Base-by-base conservation (phyloP, 2,888 invertebrate genomes). In the Melieria omissa region DNA sequence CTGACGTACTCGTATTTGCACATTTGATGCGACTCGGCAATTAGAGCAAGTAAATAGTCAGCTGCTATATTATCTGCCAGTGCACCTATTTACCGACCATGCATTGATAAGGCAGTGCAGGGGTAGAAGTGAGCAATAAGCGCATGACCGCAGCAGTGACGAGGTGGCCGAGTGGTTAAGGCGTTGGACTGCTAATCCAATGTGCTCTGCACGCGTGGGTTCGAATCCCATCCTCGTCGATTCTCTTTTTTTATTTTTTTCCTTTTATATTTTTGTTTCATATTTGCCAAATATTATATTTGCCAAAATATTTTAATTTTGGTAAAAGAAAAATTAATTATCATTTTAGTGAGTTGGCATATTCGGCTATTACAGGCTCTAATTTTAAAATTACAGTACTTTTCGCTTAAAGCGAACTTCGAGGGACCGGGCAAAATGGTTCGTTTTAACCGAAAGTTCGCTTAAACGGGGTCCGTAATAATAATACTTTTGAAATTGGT, bases 151-250 rank as follows among this genome's bases (percentile, higher is more conserved):
- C 41, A 64, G 71, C 73, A 74, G 60, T 77, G 92, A 92, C 92
- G 92, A 92, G 92, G 92, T 92, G 92, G 92, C 92, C 92, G 92
- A 92, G 92, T 91, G 92, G 92, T 92, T 92, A 92, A 92, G 92
- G 92, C 92, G 92, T 92, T 92, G 92, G 92, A 92, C 92, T 92
- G 92, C 92, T 92, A 92, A 92, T 92, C 92, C 92, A 92, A 92
- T 92, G 92, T 91, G 92, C 91, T 92, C 91, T 92, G 91, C 92
- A 91, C 92, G 92, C 92, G 92, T 92, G 92, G 92, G 92, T 92
- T 92, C 91, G 92, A 91, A 92, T 92, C 92, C 91, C 92, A 92
- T 92, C 92, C 91, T 91, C 91, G 91, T 91, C 91, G 91, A 12
- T 0, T 0, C 0, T 8, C 42, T 76, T 78, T 82, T 78, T 78